Conservation (phyloP, 2,113 vertebrate species). For the Trichechus manatus region DNA sequence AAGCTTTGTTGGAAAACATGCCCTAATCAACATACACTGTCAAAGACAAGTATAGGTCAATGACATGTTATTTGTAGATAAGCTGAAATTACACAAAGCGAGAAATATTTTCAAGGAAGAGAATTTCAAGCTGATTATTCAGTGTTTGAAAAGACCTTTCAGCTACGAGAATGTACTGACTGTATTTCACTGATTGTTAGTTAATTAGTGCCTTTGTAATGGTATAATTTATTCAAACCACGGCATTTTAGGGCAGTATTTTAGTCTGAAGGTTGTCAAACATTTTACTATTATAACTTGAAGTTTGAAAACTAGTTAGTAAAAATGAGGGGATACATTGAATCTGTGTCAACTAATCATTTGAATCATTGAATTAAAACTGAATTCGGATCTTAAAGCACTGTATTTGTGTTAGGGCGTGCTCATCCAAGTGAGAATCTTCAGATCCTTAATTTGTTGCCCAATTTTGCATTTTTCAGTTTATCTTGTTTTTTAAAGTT, state of each 20-base stretch:
- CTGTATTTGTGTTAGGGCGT: fast-evolving
- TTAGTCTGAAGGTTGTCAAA: conserved; percentile 63
- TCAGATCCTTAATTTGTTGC: neutral
- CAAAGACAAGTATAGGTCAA: neutral
- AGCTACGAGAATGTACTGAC: conserved; percentile 13
- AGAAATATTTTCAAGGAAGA: conserved; percentile 55
- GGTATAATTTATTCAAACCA: conserved; percentile 43
- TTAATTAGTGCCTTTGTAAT: conserved; percentile 61
- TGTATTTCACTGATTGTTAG: conserved; percentile 18
- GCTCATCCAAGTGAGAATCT: neutral
- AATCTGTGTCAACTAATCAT: neutral
- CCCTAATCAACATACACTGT: conserved; percentile 45
- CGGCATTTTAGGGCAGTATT: conserved; percentile 20
- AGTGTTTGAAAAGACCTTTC: conserved; percentile 52
- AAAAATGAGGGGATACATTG: neutral
- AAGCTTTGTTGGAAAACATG: conserved; percentile 53
- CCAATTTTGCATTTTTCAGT: neutral
- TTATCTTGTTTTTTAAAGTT: neutral
- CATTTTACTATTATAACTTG: conserved; percentile 43
- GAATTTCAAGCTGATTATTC: conserved; percentile 39
- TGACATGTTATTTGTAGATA: conserved; percentile 37
- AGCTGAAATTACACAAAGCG: conserved; percentile 50
- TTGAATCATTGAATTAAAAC: neutral
- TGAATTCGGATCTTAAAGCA: neutral
- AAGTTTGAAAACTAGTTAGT: conserved; percentile 37